A percentile compares a stretch with the other conserved stretches of the same genome.
phyloP scores from a whole-genome alignment of 2,113 vertebrate genomes.

The Amphiprion ocellaris region DNA sequence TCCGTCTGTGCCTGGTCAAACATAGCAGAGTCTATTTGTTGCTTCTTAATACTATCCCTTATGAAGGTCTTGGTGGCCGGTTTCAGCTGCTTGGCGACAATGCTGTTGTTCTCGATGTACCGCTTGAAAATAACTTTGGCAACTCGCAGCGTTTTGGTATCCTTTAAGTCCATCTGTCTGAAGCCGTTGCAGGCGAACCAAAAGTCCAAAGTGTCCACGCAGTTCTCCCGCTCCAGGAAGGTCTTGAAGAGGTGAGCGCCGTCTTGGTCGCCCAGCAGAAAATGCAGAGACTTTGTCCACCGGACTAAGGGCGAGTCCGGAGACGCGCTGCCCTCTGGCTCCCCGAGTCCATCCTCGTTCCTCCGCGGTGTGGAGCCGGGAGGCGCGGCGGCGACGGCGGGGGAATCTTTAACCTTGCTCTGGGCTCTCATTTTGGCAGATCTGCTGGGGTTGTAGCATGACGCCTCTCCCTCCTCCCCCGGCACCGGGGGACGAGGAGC shows the following conservation, averaged over 20 bases:
- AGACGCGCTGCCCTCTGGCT: constrained; percentile 97
- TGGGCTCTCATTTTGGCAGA: constrained; percentile 88
- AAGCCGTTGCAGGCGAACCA: constrained; percentile 99
- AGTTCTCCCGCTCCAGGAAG: constrained; percentile 96
- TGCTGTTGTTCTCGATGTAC: constrained; percentile 97
- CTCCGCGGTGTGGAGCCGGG: constrained; percentile 88
- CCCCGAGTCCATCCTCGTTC: constrained; percentile 95
- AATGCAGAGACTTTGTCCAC: constrained; percentile 98
- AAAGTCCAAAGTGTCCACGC: constrained; percentile 98
- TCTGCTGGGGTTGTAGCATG: constrained; percentile 85
- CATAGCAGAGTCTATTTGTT: constrained; percentile 97
- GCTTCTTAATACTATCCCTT: constrained; percentile 94
- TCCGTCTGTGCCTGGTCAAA: constrained; percentile 99
- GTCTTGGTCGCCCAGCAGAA: constrained; percentile 95
- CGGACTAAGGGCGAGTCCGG: constrained; percentile 93
- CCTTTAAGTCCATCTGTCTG: constrained; percentile 98
- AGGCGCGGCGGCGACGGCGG: constrained; percentile 64
- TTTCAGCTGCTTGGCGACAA: constrained; percentile 96
- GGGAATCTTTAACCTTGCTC: constrained; percentile 84
- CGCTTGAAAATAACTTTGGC: constrained; percentile 99
- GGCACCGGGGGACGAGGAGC: constrained; percentile 97
- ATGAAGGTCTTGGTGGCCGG: constrained; percentile 97
- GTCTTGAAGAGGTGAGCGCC: constrained; percentile 97
- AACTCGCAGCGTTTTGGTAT: constrained; percentile 96
- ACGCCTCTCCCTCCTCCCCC: constrained; percentile 95